phyloP scores from a whole-genome alignment of 2,888 invertebrate species.

The Hydrotaea diabolus region DNA sequence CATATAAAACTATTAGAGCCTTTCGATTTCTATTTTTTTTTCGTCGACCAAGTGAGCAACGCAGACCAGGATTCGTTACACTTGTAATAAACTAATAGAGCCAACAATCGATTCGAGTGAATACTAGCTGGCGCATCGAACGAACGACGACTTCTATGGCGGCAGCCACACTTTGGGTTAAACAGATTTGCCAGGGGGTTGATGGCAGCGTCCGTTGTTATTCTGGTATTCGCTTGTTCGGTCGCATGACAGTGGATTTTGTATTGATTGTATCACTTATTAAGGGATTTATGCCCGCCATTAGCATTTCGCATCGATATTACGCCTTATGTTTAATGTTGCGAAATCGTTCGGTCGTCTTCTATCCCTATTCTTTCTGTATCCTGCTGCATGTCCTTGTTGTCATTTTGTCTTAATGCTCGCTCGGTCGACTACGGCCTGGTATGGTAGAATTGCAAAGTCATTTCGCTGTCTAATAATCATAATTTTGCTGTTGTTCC shows the following conservation, averaged over 20 bases:
- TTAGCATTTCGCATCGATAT: conserved; percentile 54
- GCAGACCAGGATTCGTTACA: conserved; percentile 33
- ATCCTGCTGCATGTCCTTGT: background rate
- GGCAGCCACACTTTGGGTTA: background rate
- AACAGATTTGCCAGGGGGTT: conserved; percentile 40
- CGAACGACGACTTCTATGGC: no score
- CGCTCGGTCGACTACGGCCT: background rate
- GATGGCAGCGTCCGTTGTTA: background rate
- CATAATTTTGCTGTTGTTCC: conserved; percentile 43
- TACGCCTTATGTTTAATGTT: conserved; percentile 64
- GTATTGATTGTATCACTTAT: conserved; percentile 33
- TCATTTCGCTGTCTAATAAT: conserved; percentile 51
- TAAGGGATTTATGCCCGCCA: conserved; percentile 52
- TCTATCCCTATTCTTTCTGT: background rate
- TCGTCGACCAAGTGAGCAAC: conserved; percentile 17
- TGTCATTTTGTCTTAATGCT: background rate
- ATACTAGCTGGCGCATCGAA: no score
- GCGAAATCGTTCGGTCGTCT: conserved; percentile 22
- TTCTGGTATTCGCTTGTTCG: conserved; percentile 4
- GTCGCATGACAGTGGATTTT: background rate
- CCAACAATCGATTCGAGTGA: background rate
- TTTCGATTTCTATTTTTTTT: background rate
- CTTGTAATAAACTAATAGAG: conserved; percentile 41
- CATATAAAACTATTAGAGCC: conserved; percentile 47
- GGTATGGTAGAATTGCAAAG: conserved; percentile 56